Conservation (phyloP, 2,888 invertebrate species). For the Catocala nupta region DNA sequence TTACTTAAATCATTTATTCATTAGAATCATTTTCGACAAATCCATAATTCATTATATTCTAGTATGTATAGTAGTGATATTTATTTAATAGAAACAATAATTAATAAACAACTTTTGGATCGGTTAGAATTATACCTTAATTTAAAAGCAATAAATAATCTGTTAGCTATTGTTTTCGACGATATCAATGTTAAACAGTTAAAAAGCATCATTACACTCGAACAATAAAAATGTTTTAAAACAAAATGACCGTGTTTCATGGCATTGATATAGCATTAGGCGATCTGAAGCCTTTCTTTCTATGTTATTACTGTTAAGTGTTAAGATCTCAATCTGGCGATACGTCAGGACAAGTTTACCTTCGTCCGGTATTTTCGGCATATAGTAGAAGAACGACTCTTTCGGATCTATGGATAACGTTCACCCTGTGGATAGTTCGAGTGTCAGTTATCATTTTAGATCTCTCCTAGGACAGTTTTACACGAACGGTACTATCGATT, state of each 20-base stretch:
- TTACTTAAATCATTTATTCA: no score
- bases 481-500: not conserved
- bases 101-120: conserved; percentile 2
- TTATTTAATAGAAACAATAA: conserved; percentile 6
- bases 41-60: no score
- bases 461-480: conserved; percentile 23
- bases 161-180: conserved; percentile 36
- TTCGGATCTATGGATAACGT: conserved; percentile 83
- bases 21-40: no score
- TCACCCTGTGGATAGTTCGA: conserved; percentile 81
- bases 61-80: not conserved
- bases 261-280: conserved; percentile 77
- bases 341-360: conserved; percentile 76
- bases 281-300: conserved; percentile 81
- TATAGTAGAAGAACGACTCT: conserved; percentile 82
- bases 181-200: conserved; percentile 47
- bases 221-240: conserved; percentile 69
- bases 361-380: conserved; percentile 82
- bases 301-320: conserved; percentile 82
- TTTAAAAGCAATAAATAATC: conserved; percentile 36
- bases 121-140: conserved; percentile 32
- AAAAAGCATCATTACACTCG: conserved; percentile 55
- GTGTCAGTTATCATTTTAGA: conserved; percentile 53
- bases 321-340: conserved; percentile 77
- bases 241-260: conserved; percentile 59